Conservation (phyloP, 2,888 invertebrate species). For the Anticlea derivata region DNA sequence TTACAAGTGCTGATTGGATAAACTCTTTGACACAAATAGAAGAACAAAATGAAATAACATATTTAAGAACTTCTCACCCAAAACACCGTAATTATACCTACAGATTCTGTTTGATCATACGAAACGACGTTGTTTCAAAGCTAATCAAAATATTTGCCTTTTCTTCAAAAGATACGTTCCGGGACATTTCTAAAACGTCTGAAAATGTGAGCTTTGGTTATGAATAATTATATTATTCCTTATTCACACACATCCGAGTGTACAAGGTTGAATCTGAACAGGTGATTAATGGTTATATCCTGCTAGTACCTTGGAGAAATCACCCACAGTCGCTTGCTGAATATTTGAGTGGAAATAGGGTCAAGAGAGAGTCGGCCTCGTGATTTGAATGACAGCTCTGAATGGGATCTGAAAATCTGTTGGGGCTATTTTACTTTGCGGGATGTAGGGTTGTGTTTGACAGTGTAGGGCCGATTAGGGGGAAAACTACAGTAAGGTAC, state of each 20-base stretch:
- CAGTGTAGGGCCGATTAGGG: background rate
- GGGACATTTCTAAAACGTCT: too few species aligned
- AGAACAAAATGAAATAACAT: too few species aligned
- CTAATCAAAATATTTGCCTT: too few species aligned
- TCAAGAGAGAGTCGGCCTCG: conserved; percentile 18
- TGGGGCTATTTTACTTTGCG: background rate
- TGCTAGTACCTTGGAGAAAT: conserved; percentile 28
- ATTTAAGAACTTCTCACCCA: too few species aligned
- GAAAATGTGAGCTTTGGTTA: too few species aligned
- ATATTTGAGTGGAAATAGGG: conserved; percentile 33
- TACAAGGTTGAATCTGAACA: conserved; percentile 5
- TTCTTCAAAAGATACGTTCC: too few species aligned
- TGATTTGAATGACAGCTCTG: conserved; percentile 17
- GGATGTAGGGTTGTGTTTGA: background rate
- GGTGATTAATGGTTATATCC: conserved; percentile 22
- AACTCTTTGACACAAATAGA: too few species aligned
- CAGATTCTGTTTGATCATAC: too few species aligned
- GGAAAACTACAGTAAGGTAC: background rate
- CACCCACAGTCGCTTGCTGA: conserved; percentile 29
- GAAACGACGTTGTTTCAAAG: too few species aligned
- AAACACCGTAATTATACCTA: too few species aligned
- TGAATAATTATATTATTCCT: conserved; percentile 1
- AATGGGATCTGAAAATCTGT: conserved; percentile 7
- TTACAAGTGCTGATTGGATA: too few species aligned
- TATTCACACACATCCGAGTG: conserved; percentile 1